phyloP scores from a whole-genome alignment of 1,140 invertebrate species.

The Alviniconcha marisindica region DNA sequence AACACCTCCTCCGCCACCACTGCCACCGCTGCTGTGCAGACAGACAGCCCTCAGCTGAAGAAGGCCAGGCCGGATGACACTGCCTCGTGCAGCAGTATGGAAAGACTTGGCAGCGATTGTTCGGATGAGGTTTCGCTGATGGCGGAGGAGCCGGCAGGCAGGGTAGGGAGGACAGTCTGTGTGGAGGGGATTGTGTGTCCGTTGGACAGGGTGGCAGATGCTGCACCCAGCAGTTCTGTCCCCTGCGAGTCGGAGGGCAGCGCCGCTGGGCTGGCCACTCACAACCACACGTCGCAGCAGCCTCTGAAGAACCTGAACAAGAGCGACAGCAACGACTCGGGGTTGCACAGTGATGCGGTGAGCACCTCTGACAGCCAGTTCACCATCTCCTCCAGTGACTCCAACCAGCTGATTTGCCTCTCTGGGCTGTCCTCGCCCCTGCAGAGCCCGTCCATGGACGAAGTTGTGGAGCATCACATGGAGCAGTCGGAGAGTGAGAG shows the following conservation, averaged over 20 bases:
- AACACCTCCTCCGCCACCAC: neutral
- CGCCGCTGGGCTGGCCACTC: neutral
- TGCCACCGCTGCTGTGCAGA: conserved; percentile 29
- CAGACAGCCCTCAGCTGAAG: conserved; percentile 39
- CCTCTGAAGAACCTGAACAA: conserved; percentile 57
- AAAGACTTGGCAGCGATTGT: neutral
- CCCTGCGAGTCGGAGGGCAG: neutral
- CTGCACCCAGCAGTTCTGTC: conserved; percentile 28
- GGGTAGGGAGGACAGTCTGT: neutral
- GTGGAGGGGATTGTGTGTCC: neutral
- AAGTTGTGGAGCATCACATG: neutral
- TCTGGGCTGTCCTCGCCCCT: neutral
- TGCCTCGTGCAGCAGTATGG: neutral
- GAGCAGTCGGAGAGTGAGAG: neutral
- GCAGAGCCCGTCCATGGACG: conserved; percentile 13
- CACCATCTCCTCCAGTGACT: conserved; percentile 50
- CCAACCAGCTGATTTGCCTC: conserved; percentile 35
- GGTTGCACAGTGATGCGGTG: conserved; percentile 68
- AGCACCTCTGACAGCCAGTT: conserved; percentile 63
- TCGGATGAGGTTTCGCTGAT: neutral
- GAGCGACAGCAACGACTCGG: conserved; percentile 70
- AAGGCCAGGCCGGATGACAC: conserved; percentile 1
- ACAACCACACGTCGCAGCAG: neutral
- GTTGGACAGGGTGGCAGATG: conserved; percentile 21
- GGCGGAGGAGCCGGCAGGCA: too few species aligned